Evolutionary conservation across 2,113 vertebrate genomes (phyloP), one percentile per base, ranked within the genome.

Genomic region (Sorex fumeus): DNA sequence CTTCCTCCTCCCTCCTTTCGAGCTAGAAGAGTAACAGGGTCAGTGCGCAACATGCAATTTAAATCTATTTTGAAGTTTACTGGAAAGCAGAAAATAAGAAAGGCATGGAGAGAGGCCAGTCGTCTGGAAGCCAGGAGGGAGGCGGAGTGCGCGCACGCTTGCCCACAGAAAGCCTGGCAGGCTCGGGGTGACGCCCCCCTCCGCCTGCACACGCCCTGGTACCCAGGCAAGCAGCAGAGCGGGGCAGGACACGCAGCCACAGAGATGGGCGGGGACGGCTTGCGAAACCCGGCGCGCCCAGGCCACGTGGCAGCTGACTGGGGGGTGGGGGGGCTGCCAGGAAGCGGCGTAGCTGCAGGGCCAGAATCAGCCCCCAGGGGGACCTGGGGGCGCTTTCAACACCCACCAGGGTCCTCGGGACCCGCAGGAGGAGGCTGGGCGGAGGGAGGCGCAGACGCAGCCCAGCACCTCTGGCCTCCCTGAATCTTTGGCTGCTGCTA

Each of bases 41-140:
- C 93, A 92, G 67, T 2, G 53, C 79, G 77, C 90, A 96, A 93
- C 93, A 80, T 90, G 87, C 89, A 96, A 97, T 95, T 96, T 95
- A 78, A 91, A 91, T 96, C 96, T 97, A 96, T 97, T 97, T 96
- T 93, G 84, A 91, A 96, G 87, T 94, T 96, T 96, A 95, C 95
- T 96, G 96, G 89, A 96, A 97, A 97, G 95, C 95, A 95, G 91
- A 96, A 92, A 91, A 85, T 90, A 91, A 96, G 88, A 88, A 88
- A 15, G 53, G 60, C 83, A 66, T 57, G 18, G 64, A 79, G 80
- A 78, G 34, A 91, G 19, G 15, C 94, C 36, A 10, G 64, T 21
- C 34, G 72, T 66, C n/a, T 34, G 84, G 64, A 70, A 76, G n/a
- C 81, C 62, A 82, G 86, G 69, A 90, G 6, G 67, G 78, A 84